Percentiles rank a stretch among this genome's conserved stretches.
Conservation (phyloP, 2,888 invertebrate genomes). For the Macrophya alboannulata region DNA sequence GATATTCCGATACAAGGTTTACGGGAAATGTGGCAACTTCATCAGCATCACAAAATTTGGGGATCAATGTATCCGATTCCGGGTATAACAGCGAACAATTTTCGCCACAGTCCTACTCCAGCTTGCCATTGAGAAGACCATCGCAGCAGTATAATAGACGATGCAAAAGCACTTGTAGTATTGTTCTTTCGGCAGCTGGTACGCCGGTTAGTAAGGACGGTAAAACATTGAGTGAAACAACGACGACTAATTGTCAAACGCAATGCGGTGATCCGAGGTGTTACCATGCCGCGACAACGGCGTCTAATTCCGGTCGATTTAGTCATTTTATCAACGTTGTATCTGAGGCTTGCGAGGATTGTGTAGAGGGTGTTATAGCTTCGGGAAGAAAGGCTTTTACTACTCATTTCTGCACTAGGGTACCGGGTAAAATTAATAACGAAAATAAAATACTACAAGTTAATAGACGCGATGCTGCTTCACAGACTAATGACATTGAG, state of each 20-base stretch:
- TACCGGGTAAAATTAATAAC: constrained; percentile 70
- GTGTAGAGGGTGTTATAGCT: constrained; percentile 64
- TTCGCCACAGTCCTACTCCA: constrained; percentile 78
- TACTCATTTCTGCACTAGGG: constrained; percentile 77
- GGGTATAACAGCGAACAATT: constrained; percentile 83
- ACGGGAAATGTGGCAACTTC: constrained; percentile 63
- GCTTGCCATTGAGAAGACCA: constrained; percentile 71
- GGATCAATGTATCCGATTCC: constrained; percentile 76
- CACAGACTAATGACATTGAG: constrained; percentile 80
- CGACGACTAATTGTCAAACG: neutral
- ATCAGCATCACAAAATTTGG: constrained; percentile 60
- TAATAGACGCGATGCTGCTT: constrained; percentile 81
- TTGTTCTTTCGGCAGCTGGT: constrained; percentile 83
- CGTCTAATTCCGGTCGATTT: constrained; percentile 67
- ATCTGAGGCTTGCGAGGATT: constrained; percentile 79
- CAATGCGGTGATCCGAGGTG: constrained; percentile 80
- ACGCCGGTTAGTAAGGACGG: constrained; percentile 66
- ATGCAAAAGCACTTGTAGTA: constrained; percentile 87
- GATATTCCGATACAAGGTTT: constrained; percentile 66
- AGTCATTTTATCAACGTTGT: constrained; percentile 74
- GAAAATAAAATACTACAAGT: constrained; percentile 64
- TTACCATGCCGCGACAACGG: constrained; percentile 72
- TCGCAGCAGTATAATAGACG: constrained; percentile 80
- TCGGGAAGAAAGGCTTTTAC: constrained; percentile 75
- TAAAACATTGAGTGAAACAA: constrained; percentile 75